Conservation (phyloP, 2,797 vertebrate species). For the Thunnus albacares region DNA sequence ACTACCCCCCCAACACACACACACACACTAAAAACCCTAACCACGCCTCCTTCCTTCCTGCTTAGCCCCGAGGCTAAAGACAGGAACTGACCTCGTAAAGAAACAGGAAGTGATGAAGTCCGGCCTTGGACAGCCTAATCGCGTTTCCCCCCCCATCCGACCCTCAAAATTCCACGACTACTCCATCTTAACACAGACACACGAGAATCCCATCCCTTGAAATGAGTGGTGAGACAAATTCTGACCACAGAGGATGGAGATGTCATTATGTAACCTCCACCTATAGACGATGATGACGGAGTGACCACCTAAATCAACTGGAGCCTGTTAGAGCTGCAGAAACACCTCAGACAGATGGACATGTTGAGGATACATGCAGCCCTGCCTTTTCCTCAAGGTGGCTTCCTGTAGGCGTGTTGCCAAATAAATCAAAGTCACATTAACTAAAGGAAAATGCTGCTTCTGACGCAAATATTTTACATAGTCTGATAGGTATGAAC, state of each 20-base stretch:
- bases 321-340: neutral
- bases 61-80: slow-evolving; percentile 72
- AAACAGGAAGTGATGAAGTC: slow-evolving; percentile 87
- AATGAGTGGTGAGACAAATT: slow-evolving; percentile 10
- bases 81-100: slow-evolving; percentile 87
- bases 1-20: neutral
- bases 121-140: slow-evolving; percentile 72
- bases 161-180: slow-evolving; percentile 43
- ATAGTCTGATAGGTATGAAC: neutral
- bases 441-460: slow-evolving; percentile 5
- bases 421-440: slow-evolving; percentile 44
- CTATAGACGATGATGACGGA: neutral
- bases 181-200: slow-evolving; percentile 2
- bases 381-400: slow-evolving; percentile 64
- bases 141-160: slow-evolving; percentile 42
- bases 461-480: neutral
- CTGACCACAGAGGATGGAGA: neutral
- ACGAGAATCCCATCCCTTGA: neutral
- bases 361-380: slow-evolving; percentile 47
- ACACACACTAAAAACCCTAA: neutral
- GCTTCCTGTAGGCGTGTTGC: slow-evolving; percentile 46
- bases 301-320: neutral
- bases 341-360: slow-evolving; percentile 38
- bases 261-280: neutral
- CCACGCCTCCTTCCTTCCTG: slow-evolving; percentile 82